Conservation (phyloP, 2,113 vertebrate species). For the Notothenia rossii region DNA sequence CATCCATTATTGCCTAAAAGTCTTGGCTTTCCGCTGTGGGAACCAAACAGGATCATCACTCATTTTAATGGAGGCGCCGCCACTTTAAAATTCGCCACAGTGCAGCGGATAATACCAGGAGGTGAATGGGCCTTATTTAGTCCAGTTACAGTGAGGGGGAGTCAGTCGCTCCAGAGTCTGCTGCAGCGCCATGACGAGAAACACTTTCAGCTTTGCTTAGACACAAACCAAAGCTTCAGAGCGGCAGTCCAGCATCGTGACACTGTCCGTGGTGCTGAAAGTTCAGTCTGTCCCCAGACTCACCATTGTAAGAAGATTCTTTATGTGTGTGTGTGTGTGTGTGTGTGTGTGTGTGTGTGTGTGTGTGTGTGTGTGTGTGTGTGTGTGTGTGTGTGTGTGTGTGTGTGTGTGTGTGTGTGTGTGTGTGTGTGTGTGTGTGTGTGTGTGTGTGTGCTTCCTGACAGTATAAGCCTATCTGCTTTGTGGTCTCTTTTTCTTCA, state of each 20-base stretch:
- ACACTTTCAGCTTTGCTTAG: slow-evolving; percentile 16
- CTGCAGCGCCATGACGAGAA: slow-evolving; percentile 5
- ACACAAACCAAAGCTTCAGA: slow-evolving; percentile 4
- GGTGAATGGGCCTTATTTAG: slow-evolving; percentile 69
- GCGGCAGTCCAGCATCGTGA: background rate
- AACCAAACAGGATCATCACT: slow-evolving; percentile 72
- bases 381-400: slow-evolving; percentile 3
- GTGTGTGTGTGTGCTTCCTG: slow-evolving; percentile 17
- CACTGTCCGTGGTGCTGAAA: slow-evolving; percentile 77
- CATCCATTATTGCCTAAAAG: slow-evolving; percentile 76
- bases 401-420: slow-evolving; percentile 9
- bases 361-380: slow-evolving; percentile 22
- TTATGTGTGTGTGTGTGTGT: slow-evolving; percentile 17
- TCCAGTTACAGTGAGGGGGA: slow-evolving; percentile 46
- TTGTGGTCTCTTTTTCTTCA: slow-evolving; percentile 52
- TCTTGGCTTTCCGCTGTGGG: slow-evolving; percentile 62
- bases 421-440: slow-evolving; percentile 17
- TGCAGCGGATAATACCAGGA: slow-evolving; percentile 65
- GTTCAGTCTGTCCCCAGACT: slow-evolving; percentile 53
- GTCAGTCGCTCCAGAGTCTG: slow-evolving; percentile 8
- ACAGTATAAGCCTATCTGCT: slow-evolving; percentile 61
- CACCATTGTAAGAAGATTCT: slow-evolving; percentile 22
- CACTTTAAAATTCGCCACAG: slow-evolving; percentile 64
- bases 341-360: slow-evolving; percentile 28
- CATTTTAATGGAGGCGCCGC: slow-evolving; percentile 75